phyloP scores from a whole-genome alignment of 2,113 vertebrate species.

The Phyllostomus hastatus region DNA sequence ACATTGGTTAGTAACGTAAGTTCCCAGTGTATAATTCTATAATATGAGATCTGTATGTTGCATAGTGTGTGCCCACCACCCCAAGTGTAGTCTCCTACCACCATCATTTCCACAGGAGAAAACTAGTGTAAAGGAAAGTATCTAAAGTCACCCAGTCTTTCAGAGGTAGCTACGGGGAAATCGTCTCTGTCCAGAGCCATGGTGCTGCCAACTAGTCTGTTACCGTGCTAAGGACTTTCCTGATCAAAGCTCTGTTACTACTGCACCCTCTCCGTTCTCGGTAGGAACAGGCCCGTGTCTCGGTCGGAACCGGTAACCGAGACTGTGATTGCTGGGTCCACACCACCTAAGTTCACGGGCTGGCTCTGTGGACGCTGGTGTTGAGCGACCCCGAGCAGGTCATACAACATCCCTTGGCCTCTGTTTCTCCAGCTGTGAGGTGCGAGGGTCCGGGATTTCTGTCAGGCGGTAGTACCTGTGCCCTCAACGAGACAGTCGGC shows the following conservation, averaged over 20 bases:
- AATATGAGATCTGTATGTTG: no score
- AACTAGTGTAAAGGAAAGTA: not conserved
- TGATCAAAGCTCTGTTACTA: not conserved
- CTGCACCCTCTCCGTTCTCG: not conserved
- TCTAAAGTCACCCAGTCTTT: not conserved
- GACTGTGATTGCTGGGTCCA: not conserved
- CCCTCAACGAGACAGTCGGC: not conserved
- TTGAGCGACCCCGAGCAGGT: not conserved
- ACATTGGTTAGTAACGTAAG: not conserved
- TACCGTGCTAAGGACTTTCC: not conserved
- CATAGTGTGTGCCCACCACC: no score
- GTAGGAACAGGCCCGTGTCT: not conserved
- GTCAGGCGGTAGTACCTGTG: accelerated
- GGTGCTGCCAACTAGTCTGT: accelerated
- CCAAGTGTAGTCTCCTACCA: not conserved
- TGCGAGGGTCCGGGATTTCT: not conserved
- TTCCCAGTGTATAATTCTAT: no score
- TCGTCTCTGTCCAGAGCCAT: not conserved
- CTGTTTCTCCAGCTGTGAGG: not conserved
- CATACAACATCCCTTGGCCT: not conserved
- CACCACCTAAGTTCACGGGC: not conserved
- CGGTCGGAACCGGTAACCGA: not conserved
- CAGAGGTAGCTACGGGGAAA: not conserved
- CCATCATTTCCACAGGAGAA: not conserved
- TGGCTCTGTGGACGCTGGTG: not conserved